Percentiles rank a stretch among this genome's conserved stretches.
Conservation (phyloP, 1,140 invertebrate species). For the Uloborus diversus region DNA sequence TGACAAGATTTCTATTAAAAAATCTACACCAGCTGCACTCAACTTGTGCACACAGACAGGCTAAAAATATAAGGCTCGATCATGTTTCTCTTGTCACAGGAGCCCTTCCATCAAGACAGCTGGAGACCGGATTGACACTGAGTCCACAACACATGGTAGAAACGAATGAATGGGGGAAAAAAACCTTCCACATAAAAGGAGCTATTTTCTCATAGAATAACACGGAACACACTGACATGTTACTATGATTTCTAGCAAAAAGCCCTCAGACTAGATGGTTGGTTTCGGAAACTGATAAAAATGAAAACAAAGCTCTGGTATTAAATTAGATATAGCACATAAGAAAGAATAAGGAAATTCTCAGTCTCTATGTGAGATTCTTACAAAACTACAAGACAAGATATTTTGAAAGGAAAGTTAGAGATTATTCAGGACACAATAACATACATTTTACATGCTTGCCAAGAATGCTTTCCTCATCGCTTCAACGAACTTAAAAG, state of each 20-base stretch:
- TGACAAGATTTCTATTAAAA: neutral
- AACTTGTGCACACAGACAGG: conserved; percentile 13
- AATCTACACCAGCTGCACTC: conserved; percentile 1
- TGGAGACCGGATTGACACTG: conserved; percentile 12
- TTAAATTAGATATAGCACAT: neutral
- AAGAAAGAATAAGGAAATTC: conserved; percentile 33
- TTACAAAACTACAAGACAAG: conserved; percentile 40
- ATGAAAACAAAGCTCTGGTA: neutral
- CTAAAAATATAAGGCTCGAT: conserved; percentile 22
- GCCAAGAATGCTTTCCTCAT: conserved; percentile 6
- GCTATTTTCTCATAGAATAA: conserved; percentile 16
- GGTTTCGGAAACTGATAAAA: conserved; percentile 15
- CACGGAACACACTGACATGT: conserved; percentile 38
- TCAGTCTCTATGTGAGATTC: conserved; percentile 36
- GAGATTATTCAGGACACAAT: conserved; percentile 22
- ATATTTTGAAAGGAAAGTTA: conserved; percentile 27
- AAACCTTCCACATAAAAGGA: conserved; percentile 8
- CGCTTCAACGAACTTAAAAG: neutral
- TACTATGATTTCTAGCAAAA: conserved; percentile 39
- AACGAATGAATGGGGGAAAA: conserved; percentile 25
- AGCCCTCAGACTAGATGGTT: conserved; percentile 40
- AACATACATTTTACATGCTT: conserved; percentile 33
- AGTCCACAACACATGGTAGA: conserved; percentile 53
- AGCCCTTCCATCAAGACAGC: conserved; percentile 2
- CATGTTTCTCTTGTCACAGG: neutral